Percentiles rank a stretch among this genome's conserved stretches.
phyloP scores from a whole-genome alignment of 2,797 vertebrate genomes.

The Cichlasoma orientale region DNA sequence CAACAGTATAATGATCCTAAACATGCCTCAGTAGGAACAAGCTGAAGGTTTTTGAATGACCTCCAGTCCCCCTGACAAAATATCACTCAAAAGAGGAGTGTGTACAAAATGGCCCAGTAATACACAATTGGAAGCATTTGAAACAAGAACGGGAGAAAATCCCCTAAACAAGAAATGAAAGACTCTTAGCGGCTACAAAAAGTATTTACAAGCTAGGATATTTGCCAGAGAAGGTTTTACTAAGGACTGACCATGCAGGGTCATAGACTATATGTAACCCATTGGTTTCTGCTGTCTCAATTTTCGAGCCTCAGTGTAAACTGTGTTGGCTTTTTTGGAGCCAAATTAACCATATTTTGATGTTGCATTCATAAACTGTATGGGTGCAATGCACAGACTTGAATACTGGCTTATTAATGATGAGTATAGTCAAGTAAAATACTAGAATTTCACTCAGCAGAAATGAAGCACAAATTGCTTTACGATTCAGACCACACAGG shows the following conservation, averaged over 20 bases:
- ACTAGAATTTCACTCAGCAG: neutral
- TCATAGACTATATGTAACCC: neutral
- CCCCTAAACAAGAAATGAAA: neutral
- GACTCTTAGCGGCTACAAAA: neutral
- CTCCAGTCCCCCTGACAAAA: neutral
- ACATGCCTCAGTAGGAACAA: neutral
- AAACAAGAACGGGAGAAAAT: neutral
- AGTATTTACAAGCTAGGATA: neutral
- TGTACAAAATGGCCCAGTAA: neutral
- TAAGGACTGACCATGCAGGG: neutral
- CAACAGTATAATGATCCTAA: neutral
- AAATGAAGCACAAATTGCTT: neutral
- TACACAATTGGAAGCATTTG: neutral
- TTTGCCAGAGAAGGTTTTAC: neutral
- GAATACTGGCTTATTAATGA: neutral
- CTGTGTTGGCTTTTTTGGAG: neutral
- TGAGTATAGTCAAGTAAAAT: neutral
- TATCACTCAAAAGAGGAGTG: neutral
- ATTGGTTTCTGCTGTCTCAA: neutral
- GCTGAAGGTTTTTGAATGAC: neutral
- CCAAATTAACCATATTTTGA: neutral
- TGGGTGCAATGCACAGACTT: neutral
- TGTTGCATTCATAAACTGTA: neutral
- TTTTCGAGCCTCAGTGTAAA: neutral
- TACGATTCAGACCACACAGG: neutral